These are phyloP conservation scores for Tragelaphus strepsiceros DNA, from an alignment of 2,113 vertebrate species.

Conservation along the genomic window DNA sequence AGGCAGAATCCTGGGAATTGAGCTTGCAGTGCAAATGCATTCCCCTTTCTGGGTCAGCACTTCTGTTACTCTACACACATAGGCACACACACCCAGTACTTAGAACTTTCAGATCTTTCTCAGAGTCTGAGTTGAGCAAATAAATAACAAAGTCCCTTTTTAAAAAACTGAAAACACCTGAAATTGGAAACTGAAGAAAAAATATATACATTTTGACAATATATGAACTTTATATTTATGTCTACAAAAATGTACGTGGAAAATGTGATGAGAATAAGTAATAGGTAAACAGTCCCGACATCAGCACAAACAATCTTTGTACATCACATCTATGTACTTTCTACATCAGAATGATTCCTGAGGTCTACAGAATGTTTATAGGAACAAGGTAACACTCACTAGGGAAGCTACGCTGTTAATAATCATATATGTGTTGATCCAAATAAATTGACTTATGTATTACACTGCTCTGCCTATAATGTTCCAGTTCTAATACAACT, in stretches of 20 bases:
- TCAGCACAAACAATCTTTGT: not conserved
- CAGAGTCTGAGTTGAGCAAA: not conserved
- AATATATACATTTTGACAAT: not conserved
- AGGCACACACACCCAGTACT: not conserved
- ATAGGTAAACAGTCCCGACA: not conserved
- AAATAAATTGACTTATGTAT: not conserved
- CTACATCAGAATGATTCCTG: not conserved
- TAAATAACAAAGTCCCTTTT: not conserved
- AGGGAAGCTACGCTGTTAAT: not conserved
- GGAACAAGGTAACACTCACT: not conserved
- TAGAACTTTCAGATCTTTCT: not conserved
- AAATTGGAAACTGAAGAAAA: not conserved
- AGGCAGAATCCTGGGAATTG: not conserved
- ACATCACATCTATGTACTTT: not conserved
- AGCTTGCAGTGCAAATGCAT: not conserved
- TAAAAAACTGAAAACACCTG: not conserved
- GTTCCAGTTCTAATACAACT: not conserved
- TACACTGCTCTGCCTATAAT: not conserved
- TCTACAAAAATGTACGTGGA: not conserved
- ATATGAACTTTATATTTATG: not conserved
- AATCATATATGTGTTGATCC: not conserved
- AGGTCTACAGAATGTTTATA: not conserved
- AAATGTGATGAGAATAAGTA: not conserved
- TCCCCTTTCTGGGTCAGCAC: not conserved
- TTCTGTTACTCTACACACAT: not conserved